A percentile compares a stretch with the other conserved stretches of the same genome.
Evolutionary conservation across 2,797 vertebrate genomes (phyloP).

Genomic region (Numenius phaeopus): DNA sequence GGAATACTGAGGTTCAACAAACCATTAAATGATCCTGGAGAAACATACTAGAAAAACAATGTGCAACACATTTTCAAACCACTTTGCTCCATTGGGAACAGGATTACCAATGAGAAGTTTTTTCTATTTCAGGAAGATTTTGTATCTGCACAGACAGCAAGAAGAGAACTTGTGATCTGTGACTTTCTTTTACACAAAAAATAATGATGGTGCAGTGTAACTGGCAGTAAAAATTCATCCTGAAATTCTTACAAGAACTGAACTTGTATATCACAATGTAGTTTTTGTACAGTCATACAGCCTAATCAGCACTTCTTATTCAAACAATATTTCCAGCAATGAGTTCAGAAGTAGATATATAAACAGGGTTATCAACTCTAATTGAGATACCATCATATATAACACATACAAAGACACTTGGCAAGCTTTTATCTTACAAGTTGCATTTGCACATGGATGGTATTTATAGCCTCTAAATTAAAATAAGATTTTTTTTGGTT

Average conservation of each 20-base stretch:
- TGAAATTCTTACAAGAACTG: not conserved
- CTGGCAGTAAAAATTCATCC: not conserved
- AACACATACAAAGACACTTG: not conserved
- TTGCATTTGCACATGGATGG: not conserved
- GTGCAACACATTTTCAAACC: not conserved
- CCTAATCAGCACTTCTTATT: not conserved
- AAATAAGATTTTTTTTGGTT: not conserved
- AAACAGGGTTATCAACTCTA: not conserved
- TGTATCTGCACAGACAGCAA: not conserved
- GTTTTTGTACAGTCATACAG: not conserved
- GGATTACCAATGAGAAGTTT: not conserved
- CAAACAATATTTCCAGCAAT: not conserved
- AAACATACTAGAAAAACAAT: not conserved
- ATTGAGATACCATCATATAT: not conserved
- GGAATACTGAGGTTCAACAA: not conserved
- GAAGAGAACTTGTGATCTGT: not conserved
- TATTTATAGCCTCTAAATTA: constrained; percentile 54
- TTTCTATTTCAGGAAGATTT: not conserved
- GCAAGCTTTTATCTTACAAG: constrained; percentile 15
- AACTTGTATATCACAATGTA: not conserved
- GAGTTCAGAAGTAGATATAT: not conserved
- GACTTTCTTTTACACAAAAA: not conserved
- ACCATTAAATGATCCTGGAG: not conserved
- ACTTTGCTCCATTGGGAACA: not conserved
- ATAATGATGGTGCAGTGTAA: not conserved